These are phyloP conservation scores for Pipistrellus nathusii DNA, from an alignment of 2,797 vertebrate genomes.

Conservation along the genomic window DNA sequence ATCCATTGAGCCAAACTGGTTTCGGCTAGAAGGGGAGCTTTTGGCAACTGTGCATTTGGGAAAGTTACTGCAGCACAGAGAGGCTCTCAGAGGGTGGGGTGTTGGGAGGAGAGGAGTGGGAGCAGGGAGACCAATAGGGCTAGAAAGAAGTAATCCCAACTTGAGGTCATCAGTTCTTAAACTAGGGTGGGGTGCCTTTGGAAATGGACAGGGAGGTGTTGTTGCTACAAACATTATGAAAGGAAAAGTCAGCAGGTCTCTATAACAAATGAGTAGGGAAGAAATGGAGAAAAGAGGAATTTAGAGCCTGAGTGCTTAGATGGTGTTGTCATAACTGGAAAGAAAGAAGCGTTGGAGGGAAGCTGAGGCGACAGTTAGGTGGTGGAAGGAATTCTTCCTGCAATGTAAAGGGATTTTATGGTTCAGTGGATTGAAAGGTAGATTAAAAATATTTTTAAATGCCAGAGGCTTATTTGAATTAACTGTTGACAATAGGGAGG, in stretches of 20 bases:
- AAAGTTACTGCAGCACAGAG: background rate
- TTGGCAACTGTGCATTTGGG: background rate
- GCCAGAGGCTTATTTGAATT: background rate
- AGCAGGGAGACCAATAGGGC: background rate
- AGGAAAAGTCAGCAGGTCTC: background rate
- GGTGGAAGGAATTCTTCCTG: background rate
- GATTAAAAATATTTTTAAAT: background rate
- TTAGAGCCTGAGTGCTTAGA: background rate
- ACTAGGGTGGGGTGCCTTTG: background rate
- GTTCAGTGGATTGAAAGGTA: background rate
- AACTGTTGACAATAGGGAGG: background rate
- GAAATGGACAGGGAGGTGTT: background rate
- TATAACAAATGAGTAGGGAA: background rate
- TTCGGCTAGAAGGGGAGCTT: background rate
- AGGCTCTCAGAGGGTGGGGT: background rate
- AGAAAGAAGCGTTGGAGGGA: background rate
- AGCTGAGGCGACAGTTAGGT: background rate
- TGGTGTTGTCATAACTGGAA: background rate
- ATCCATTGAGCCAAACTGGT: no score
- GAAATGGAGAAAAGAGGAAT: background rate
- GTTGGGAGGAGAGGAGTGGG: no score
- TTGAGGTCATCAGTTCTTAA: background rate
- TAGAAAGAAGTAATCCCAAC: background rate
- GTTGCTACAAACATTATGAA: constrained; percentile 1
- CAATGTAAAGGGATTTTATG: background rate